Percentiles rank a stretch among this genome's conserved stretches.
These are phyloP conservation scores for Brotula barbata DNA, from an alignment of 2,797 vertebrate genomes.

Conservation along the genomic window DNA sequence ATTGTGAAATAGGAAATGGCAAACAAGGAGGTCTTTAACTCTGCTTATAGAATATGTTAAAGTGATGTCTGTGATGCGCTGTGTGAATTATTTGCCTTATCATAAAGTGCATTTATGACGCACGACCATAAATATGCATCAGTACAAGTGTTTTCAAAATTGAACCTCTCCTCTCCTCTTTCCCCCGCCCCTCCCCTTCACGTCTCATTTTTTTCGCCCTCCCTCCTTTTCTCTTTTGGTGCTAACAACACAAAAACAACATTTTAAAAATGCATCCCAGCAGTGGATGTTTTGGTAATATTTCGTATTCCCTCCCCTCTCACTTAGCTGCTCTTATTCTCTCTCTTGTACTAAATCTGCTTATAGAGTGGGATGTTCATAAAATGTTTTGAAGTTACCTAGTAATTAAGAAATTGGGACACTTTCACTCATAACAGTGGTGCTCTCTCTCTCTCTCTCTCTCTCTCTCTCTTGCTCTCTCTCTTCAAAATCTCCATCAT, in stretches of 20 bases:
- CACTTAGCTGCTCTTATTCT: neutral
- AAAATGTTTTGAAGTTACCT: slow-evolving; percentile 72
- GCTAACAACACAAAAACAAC: slow-evolving; percentile 68
- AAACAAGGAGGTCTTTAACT: slow-evolving; percentile 81
- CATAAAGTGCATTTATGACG: slow-evolving; percentile 77
- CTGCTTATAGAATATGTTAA: slow-evolving; percentile 78
- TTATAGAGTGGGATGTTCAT: slow-evolving; percentile 55
- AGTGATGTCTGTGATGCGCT: slow-evolving; percentile 72
- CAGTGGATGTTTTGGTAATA: slow-evolving; percentile 72
- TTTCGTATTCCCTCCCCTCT: slow-evolving; percentile 51
- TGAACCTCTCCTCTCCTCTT: slow-evolving; percentile 48
- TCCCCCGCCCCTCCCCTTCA: slow-evolving; percentile 29
- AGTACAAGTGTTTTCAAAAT: slow-evolving; percentile 73
- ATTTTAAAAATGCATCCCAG: slow-evolving; percentile 70
- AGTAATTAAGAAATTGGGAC: slow-evolving; percentile 73
- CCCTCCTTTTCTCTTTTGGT: slow-evolving; percentile 7
- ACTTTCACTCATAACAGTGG: slow-evolving; percentile 49
- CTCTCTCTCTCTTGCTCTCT: slow-evolving; percentile 29
- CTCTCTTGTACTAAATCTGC: neutral
- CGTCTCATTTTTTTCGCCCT: slow-evolving; percentile 11
- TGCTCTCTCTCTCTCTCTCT: slow-evolving; percentile 18
- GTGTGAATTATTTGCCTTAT: slow-evolving; percentile 78
- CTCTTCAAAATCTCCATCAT: slow-evolving; percentile 66
- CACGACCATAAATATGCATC: slow-evolving; percentile 78
- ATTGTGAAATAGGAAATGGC: slow-evolving; percentile 79